Base-by-base conservation (phyloP, 2,888 invertebrate species). In the Sphaerophoria taeniata region DNA sequence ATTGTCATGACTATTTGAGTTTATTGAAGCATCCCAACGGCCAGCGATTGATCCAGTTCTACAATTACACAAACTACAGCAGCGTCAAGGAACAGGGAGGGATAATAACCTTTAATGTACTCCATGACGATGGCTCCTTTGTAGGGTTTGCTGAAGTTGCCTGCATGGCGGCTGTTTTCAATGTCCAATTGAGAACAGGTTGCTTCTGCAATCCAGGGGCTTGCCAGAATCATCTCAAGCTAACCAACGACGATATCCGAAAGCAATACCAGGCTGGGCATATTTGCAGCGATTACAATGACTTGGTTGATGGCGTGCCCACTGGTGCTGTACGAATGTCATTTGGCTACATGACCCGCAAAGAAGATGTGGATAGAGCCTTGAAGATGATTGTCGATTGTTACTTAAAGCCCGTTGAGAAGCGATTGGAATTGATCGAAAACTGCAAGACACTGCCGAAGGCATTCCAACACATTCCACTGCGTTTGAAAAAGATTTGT, bases 181-280 rank as follows among this genome's bases (percentile, higher is more conserved):
- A 96, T 88, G 96, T 99, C 67, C 95, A 96, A 88, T 91, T 99
- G 51, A 94, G 99, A 87, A 98, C 98, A 1, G 99, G 99, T 0
- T 99, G 99, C 90, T 98, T 98, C 91, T 99, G 99, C 91, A 99
- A 99, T 93, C 96, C 98, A 1, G 99, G 99, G 12, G 96, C 98
- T 2, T 99, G 99, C 90, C 97, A 98, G 90, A 93, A 95, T 63
- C 96, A 96, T 89, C 93, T 99, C 58, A 92, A 93, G 6, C 93
- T 97, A 7, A 93, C 94, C 0, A 94, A 95, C 69, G 93, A 94
- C 12, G 95, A 96, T 73, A 93, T 98, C 87, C 94, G 95, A 88
- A 93, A 94, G 39, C 96, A 98, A 91, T 97, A 95, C 91, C 94
- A 96, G 93, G 94, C 95, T 3, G 98, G 98, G 0, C 98, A 98